These are phyloP conservation scores for Oncopeltus fasciatus DNA, from an alignment of 1,140 invertebrate genomes.

Conservation along the genomic window DNA sequence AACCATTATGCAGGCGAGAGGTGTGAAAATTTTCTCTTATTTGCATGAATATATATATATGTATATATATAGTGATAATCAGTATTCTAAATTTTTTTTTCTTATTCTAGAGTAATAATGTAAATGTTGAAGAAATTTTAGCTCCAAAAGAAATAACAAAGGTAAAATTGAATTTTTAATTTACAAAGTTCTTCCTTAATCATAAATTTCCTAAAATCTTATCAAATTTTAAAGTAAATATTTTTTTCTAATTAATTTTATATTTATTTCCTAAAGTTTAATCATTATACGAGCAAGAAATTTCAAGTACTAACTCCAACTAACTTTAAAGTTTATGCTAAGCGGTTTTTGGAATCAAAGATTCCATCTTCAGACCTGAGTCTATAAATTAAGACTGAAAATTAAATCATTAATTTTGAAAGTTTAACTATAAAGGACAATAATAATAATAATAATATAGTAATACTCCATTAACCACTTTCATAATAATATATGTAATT, in stretches of 20 bases:
- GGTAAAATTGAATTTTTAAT: not conserved
- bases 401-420: not conserved
- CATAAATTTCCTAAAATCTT: not conserved
- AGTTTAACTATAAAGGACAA: not conserved
- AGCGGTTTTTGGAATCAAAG: not conserved
- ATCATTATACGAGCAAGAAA: not conserved
- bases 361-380: not conserved
- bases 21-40: too few species aligned
- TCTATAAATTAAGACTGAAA: not conserved
- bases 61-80: too few species aligned
- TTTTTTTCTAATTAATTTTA: not conserved
- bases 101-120: constrained; percentile 44
- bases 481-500: not conserved
- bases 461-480: too few species aligned
- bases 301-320: not conserved
- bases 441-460: too few species aligned
- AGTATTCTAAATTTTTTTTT: constrained; percentile 18
- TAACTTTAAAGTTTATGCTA: not conserved
- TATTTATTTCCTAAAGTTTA: not conserved
- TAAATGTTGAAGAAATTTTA: constrained; percentile 51
- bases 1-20: too few species aligned
- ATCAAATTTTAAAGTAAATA: not conserved
- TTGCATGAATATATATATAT: too few species aligned
- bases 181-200: not conserved
- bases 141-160: constrained; percentile 16